Conservation (phyloP, 2,113 vertebrate species). For the Syrrhaptes paradoxus region DNA sequence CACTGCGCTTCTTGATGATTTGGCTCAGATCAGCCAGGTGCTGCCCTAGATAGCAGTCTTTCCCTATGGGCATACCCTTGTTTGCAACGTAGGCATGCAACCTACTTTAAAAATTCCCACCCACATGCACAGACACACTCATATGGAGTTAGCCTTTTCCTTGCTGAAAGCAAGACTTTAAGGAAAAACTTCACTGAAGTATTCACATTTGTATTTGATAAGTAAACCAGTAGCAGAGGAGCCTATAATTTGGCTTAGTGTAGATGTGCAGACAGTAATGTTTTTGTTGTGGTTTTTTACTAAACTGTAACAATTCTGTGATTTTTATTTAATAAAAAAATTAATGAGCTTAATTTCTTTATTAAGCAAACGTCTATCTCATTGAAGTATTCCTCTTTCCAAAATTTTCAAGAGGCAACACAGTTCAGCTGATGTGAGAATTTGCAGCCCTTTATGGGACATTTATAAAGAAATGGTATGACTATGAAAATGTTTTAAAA, state of each 20-base stretch:
- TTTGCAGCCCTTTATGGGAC: background rate
- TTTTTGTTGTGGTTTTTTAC: background rate
- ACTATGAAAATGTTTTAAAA: background rate
- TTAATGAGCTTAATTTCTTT: no score
- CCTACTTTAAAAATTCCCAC: conserved; percentile 48
- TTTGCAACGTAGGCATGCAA: conserved; percentile 9
- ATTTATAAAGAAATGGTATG: background rate
- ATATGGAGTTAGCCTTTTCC: background rate
- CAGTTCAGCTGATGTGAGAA: background rate
- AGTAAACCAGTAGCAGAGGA: background rate
- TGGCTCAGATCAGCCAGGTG: conserved; percentile 18
- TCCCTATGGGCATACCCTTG: conserved; percentile 5
- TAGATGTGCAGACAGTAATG: background rate
- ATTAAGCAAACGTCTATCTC: background rate
- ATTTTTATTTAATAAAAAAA: background rate
- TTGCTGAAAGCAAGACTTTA: conserved; percentile 1
- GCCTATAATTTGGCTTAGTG: background rate
- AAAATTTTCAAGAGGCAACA: background rate
- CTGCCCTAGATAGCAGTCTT: conserved; percentile 48
- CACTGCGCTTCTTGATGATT: background rate
- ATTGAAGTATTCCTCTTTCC: background rate
- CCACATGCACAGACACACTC: background rate
- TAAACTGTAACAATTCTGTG: background rate
- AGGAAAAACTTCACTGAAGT: background rate
- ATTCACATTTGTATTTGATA: background rate